Percentiles rank a stretch among this genome's conserved stretches.
Conservation (phyloP, 1,140 invertebrate genomes). For the Sycophila sp. region DNA sequence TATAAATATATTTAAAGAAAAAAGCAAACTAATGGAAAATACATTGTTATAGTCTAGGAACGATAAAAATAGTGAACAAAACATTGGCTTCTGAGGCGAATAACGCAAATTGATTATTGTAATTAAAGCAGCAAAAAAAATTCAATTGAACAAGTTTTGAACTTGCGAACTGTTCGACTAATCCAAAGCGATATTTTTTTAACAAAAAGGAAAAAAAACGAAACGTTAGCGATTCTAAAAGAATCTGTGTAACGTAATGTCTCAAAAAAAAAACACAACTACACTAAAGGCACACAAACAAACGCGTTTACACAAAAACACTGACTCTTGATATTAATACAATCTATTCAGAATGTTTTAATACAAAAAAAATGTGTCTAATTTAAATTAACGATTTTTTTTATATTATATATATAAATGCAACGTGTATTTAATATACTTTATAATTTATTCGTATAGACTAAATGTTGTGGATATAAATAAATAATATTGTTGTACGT, state of each 20-base stretch:
- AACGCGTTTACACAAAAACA: background rate
- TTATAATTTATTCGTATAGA: too few relatives aligned
- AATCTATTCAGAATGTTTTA: too few relatives aligned
- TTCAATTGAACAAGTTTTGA: constrained; percentile 31
- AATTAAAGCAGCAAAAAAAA: constrained; percentile 5
- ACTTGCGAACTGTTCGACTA: constrained; percentile 23
- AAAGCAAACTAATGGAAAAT: too few relatives aligned
- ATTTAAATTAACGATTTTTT: too few relatives aligned
- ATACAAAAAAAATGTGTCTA: too few relatives aligned
- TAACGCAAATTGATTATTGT: constrained; percentile 1
- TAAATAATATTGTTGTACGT: background rate
- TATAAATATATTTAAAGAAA: constrained; percentile 7
- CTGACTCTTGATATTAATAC: too few relatives aligned
- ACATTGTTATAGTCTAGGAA: constrained; percentile 15
- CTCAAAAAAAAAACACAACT: too few relatives aligned
- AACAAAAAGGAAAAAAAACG: too few relatives aligned
- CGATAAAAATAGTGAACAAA: background rate
- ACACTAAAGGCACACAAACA: too few relatives aligned
- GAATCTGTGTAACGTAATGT: constrained; percentile 27
- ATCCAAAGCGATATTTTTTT: constrained; percentile 36
- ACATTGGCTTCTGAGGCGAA: constrained; percentile 1
- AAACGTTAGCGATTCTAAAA: constrained; percentile 30
- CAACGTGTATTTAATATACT: too few relatives aligned
- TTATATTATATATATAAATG: too few relatives aligned
- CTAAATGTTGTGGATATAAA: too few relatives aligned